These are phyloP conservation scores for Pelecanus crispus DNA, from an alignment of 2,113 vertebrate species.

Conservation along the genomic window DNA sequence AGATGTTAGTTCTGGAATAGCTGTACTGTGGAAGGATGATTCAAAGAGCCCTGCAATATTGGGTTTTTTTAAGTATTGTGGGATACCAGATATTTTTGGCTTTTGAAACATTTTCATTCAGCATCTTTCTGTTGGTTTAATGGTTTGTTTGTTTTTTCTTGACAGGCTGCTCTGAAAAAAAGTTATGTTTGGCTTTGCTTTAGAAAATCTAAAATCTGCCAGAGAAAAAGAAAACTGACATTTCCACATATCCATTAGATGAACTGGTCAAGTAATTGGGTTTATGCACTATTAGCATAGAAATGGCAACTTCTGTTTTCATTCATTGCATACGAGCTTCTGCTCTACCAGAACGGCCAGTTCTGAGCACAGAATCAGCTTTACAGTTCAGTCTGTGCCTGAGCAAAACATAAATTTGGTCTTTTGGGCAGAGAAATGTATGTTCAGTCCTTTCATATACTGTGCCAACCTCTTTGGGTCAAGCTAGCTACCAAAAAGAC, in stretches of 20 bases:
- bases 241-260: background rate
- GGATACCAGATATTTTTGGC: background rate
- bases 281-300: background rate
- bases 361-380: background rate
- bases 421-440: background rate
- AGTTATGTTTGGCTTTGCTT: background rate
- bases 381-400: background rate
- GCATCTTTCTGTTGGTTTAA: background rate
- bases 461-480: background rate
- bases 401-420: background rate
- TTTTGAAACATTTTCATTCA: background rate
- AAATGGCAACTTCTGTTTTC: background rate
- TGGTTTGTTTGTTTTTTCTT: background rate
- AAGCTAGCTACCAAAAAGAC: background rate
- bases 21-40: background rate
- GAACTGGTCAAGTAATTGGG: background rate
- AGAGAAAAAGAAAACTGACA: background rate
- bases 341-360: background rate
- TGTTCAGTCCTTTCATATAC: background rate
- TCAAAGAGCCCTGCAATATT: background rate
- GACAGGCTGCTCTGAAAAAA: background rate
- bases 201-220: background rate
- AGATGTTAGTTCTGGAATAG: background rate
- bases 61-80: background rate
- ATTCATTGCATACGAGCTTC: background rate